These are phyloP conservation scores for Halcyon malimbica DNA, from an alignment of 2,113 vertebrate genomes.

Conservation along the genomic window DNA sequence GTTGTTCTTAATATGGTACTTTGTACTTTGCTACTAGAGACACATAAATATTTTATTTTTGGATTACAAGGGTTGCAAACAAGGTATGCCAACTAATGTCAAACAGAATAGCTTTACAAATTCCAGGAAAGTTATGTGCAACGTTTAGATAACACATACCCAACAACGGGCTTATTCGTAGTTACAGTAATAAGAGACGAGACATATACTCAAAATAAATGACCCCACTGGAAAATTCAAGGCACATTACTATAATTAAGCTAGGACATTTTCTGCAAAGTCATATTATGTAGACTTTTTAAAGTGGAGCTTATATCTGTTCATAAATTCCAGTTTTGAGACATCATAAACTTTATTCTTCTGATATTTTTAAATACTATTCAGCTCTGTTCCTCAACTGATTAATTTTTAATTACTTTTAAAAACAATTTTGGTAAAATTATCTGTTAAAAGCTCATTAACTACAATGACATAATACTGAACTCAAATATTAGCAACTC, in stretches of 20 bases:
- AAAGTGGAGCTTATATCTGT: neutral
- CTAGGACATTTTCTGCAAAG: constrained; percentile 57
- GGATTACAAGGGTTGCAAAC: constrained; percentile 64
- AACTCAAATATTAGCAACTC: neutral
- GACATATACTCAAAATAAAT: constrained; percentile 67
- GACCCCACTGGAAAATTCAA: constrained; percentile 61
- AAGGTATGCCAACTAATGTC: constrained; percentile 69
- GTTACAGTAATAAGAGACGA: constrained; percentile 61
- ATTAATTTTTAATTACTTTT: neutral
- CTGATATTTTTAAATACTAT: neutral
- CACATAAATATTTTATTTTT: constrained; percentile 72
- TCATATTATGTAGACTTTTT: constrained; percentile 29
- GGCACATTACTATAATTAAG: constrained; percentile 68
- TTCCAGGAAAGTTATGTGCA: constrained; percentile 64
- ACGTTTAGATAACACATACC: constrained; percentile 61
- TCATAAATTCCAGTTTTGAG: neutral
- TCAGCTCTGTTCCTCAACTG: neutral
- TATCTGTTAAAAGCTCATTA: neutral
- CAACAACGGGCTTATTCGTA: constrained; percentile 61
- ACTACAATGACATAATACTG: neutral
- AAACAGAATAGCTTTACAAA: constrained; percentile 68
- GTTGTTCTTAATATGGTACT: constrained; percentile 58
- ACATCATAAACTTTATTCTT: neutral
- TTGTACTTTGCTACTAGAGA: constrained; percentile 57
- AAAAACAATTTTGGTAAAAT: neutral